Evolutionary conservation across 2,888 invertebrate genomes (phyloP).

Genomic region (Synanthedon myopaeformis): DNA sequence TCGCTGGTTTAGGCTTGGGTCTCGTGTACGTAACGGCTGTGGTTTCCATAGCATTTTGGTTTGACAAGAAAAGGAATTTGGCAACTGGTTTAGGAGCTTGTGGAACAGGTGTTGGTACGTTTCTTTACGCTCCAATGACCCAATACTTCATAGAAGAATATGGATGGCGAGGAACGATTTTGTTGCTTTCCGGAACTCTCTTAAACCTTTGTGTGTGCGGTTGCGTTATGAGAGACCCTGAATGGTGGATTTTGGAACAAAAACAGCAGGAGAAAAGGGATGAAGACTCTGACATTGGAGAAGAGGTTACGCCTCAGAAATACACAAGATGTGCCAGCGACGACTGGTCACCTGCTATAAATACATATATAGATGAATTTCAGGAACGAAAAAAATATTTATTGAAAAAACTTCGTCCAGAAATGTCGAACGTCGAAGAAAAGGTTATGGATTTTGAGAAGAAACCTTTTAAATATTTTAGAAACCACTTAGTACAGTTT

Average conservation of each 20-base stretch:
- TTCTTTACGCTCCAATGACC: slow-evolving; percentile 88
- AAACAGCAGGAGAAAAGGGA: slow-evolving; percentile 47
- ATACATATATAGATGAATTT: not conserved
- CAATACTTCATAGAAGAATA: slow-evolving; percentile 81
- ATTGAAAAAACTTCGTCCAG: not conserved
- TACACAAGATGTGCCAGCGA: not conserved
- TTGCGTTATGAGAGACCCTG: slow-evolving; percentile 87
- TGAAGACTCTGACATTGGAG: not conserved
- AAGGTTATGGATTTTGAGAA: not conserved
- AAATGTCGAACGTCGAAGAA: not conserved
- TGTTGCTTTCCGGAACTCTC: slow-evolving; percentile 85
- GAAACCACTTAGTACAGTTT: slow-evolving; percentile 14
- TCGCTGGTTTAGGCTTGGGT: slow-evolving; percentile 86
- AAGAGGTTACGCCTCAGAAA: not conserved
- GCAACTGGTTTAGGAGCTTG: slow-evolving; percentile 90
- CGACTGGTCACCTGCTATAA: not conserved
- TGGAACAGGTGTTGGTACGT: slow-evolving; percentile 91
- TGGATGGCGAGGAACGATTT: slow-evolving; percentile 87
- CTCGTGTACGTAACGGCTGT: slow-evolving; percentile 90
- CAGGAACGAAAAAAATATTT: not conserved
- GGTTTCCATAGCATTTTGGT: slow-evolving; percentile 93
- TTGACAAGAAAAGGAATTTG: slow-evolving; percentile 86
- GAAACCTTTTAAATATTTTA: not conserved
- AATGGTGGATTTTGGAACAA: slow-evolving; percentile 80
- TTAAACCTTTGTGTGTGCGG: slow-evolving; percentile 89